Evolutionary conservation across 2,888 invertebrate genomes (phyloP).

Genomic region (Scrobipalpa costella): DNA sequence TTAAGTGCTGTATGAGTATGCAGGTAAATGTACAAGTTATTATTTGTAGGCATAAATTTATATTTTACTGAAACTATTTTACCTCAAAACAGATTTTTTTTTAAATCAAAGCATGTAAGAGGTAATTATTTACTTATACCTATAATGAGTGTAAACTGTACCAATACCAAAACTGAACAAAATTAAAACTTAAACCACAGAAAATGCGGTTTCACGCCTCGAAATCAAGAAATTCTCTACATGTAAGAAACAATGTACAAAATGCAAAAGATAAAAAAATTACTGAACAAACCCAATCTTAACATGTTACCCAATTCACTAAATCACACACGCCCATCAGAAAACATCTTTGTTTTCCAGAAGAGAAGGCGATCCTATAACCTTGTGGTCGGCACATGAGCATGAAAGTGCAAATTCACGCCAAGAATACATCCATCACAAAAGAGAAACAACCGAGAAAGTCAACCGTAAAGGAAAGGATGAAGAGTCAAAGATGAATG

Average conservation of each 20-base stretch:
- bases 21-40: too few species aligned
- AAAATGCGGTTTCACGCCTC: neutral
- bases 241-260: slow-evolving; percentile 2
- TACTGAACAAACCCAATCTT: slow-evolving; percentile 36
- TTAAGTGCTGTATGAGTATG: neutral
- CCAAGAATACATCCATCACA: slow-evolving; percentile 29
- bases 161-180: neutral
- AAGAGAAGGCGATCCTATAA: slow-evolving; percentile 68
- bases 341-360: slow-evolving; percentile 74
- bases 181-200: neutral
- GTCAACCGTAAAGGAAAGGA: slow-evolving; percentile 33
- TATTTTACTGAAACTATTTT: too few species aligned
- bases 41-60: too few species aligned
- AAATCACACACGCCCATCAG: slow-evolving; percentile 67
- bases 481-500: slow-evolving; percentile 29
- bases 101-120: too few species aligned
- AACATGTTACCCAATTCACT: slow-evolving; percentile 51
- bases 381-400: slow-evolving; percentile 67
- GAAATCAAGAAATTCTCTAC: neutral
- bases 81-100: too few species aligned
- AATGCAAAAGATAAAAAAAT: slow-evolving; percentile 35
- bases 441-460: neutral
- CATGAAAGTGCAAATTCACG: slow-evolving; percentile 50
- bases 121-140: too few species aligned
- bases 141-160: too few species aligned